phyloP scores from a whole-genome alignment of 2,888 invertebrate genomes.

The Sarcophaga rosellei region DNA sequence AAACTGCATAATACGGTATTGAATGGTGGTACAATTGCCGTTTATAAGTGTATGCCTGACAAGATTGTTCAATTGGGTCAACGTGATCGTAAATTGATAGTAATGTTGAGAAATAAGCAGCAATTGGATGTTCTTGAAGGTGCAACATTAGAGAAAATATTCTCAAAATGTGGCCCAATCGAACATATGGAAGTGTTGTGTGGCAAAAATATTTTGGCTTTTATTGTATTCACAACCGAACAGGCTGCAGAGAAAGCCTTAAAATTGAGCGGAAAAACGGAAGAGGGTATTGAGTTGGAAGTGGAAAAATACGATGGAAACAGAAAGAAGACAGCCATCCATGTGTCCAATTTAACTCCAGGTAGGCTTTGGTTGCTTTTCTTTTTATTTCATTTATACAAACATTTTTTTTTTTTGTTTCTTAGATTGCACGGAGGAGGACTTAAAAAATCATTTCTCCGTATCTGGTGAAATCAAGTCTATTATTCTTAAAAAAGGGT shows the following conservation, averaged over 20 bases:
- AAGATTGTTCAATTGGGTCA: not conserved
- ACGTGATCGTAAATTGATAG: slow-evolving; percentile 64
- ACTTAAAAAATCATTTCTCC: slow-evolving; percentile 70
- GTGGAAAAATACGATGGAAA: slow-evolving; percentile 62
- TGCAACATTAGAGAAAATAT: slow-evolving; percentile 70
- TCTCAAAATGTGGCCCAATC: slow-evolving; percentile 74
- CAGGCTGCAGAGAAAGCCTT: slow-evolving; percentile 71
- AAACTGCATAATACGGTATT: slow-evolving; percentile 72
- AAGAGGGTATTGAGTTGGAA: slow-evolving; percentile 71
- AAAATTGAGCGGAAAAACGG: slow-evolving; percentile 71
- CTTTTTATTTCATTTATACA: no score
- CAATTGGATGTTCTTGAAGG: slow-evolving; percentile 48
- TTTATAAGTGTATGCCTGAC: slow-evolving; percentile 51
- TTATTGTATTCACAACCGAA: slow-evolving; percentile 71
- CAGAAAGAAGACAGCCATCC: slow-evolving; percentile 49
- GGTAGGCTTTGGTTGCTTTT: slow-evolving; percentile 43
- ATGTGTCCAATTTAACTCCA: slow-evolving; percentile 62
- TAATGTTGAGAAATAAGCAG: slow-evolving; percentile 71
- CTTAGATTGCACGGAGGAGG: slow-evolving; percentile 66
- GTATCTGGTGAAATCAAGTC: slow-evolving; percentile 71
- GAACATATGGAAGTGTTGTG: slow-evolving; percentile 71
- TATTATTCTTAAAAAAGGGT: slow-evolving; percentile 57
- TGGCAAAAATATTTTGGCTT: slow-evolving; percentile 70
- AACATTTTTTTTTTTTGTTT: not conserved
- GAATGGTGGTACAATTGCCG: slow-evolving; percentile 71